Base-by-base conservation (phyloP, 1,140 invertebrate species). In the Samia ricini region DNA sequence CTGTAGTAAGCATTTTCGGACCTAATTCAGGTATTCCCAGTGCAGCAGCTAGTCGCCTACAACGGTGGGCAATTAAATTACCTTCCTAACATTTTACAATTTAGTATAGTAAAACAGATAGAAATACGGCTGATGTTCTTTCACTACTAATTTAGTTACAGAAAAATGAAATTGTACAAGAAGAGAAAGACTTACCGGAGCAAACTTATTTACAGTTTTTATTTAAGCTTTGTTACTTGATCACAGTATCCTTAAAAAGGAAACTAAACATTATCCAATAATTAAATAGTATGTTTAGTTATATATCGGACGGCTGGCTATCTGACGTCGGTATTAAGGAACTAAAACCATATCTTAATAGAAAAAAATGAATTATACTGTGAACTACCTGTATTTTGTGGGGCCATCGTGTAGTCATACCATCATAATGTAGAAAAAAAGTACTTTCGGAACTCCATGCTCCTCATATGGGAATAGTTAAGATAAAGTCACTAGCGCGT, bases 1-100 rank as follows among this genome's bases (percentile, higher is more conserved):
- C 91, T 4, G 59, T 92, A 20, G 60, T 88, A 18, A 56, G 51
- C 5, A 79, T 89, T 56, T 85, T 88, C 22, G 69, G 77, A 12
- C 49, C 73, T 58, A 63, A 71, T 6, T 20, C 15, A 15, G 63
- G 58, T 19, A 59, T 72, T 21, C 69, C 69, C 2, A 23, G 19
- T 7, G 36, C 56, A 23, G 60, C 59, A 10, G 66, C 61, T 7
- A 64, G 61, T 20, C 22, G 70, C 12, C 42, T 73, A 20, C 83
- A 89, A 54, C 29, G 71, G 3, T 72, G 70, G 70, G 68, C 70
- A 12, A 56, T 72, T 10, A 59, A 54, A 19, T 61, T 72, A 22
- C 22, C 59, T 4, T 55, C 60, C 2, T 72, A 66, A 22, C 19
- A 65, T 49, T 68, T 26, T 66, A 59, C 26, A 2, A 67, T 73